These are phyloP conservation scores for Peromyscus nudipes DNA, from an alignment of 2,797 vertebrate genomes.

Conservation along the genomic window DNA sequence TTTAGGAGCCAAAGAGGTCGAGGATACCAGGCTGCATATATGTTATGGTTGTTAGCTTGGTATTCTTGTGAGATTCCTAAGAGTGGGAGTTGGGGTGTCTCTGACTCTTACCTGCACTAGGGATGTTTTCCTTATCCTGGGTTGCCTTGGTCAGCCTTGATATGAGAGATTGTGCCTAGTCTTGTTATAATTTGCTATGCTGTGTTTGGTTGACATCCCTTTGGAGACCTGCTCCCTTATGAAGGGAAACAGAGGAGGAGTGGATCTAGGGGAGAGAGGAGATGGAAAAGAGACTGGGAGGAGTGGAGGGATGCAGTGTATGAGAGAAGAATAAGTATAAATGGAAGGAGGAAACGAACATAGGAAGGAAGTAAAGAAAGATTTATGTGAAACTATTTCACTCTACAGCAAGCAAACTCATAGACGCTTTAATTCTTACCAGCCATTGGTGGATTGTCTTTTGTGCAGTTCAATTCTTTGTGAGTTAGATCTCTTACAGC, in stretches of 20 bases:
- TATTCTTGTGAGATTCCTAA: no score
- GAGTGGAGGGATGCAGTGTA: neutral
- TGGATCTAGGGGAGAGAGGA: neutral
- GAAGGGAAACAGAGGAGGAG: neutral
- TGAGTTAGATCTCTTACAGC: neutral
- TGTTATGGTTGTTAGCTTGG: no score
- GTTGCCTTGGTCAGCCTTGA: neutral
- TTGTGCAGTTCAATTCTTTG: constrained; percentile 43
- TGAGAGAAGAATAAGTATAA: no score
- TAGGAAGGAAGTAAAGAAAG: no score
- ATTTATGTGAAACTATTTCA: neutral
- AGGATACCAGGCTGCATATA: no score
- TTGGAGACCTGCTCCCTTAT: neutral
- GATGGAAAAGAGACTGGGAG: neutral
- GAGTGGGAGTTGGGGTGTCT: no score
- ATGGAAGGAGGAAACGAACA: neutral
- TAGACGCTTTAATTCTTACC: constrained; percentile 65
- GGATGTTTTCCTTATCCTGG: no score
- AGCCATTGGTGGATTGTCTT: neutral
- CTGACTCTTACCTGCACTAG: no score
- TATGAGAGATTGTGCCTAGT: neutral
- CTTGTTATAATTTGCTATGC: neutral
- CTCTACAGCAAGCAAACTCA: neutral
- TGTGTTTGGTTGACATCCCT: neutral
- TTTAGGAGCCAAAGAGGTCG: no score